phyloP scores from a whole-genome alignment of 2,888 invertebrate species.

The Lasioglossum morio region DNA sequence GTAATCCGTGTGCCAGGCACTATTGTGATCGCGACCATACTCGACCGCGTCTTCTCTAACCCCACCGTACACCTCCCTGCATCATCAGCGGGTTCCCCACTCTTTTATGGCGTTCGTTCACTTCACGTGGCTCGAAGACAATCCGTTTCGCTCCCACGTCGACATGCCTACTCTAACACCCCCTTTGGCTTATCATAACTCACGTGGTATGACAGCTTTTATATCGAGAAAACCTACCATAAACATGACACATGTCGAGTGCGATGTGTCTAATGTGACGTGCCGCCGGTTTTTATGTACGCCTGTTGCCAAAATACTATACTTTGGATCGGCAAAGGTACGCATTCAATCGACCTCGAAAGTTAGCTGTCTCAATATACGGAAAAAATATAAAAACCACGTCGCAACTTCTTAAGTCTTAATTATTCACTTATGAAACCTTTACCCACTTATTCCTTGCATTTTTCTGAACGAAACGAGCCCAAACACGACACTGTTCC shows the following conservation, averaged over 20 bases:
- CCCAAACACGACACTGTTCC: background rate
- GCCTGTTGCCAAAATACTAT: background rate
- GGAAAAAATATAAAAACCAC: too few species aligned
- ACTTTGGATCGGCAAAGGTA: background rate
- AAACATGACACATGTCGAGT: conserved; percentile 1
- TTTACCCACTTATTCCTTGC: background rate
- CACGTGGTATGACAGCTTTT: background rate
- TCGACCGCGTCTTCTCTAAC: background rate
- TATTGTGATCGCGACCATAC: background rate
- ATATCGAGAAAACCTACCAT: background rate
- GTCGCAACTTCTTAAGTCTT: background rate
- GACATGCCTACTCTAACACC: background rate
- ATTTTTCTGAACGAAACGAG: background rate
- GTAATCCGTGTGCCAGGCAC: background rate
- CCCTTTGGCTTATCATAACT: background rate
- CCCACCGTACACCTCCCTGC: background rate
- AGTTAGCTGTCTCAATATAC: too few species aligned
- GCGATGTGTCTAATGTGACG: background rate
- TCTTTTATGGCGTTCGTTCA: background rate
- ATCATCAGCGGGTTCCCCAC: background rate
- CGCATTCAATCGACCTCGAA: accelerated
- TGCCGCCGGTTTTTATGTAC: background rate
- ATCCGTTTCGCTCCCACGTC: background rate
- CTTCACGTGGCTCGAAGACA: background rate
- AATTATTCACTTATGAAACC: background rate